Evolutionary conservation across 2,888 invertebrate genomes (phyloP).

Genomic region (Acanthococcus lagerstroemiae): DNA sequence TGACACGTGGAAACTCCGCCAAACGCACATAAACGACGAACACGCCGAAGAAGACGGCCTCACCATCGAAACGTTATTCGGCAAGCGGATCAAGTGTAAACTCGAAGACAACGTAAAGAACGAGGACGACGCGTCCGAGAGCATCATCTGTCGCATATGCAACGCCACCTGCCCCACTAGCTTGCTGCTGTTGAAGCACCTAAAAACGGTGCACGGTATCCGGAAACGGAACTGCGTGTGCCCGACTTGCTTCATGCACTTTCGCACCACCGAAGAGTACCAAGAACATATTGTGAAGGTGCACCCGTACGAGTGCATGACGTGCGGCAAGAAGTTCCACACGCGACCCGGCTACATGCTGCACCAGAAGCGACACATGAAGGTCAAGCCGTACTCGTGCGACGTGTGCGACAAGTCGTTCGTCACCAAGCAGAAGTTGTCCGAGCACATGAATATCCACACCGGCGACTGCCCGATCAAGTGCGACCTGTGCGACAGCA

Average conservation of each 20-base stretch:
- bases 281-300: slow-evolving; percentile 59
- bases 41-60: slow-evolving; percentile 33
- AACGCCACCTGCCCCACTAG: background rate
- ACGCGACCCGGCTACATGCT: slow-evolving; percentile 54
- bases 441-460: slow-evolving; percentile 73
- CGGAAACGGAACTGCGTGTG: slow-evolving; percentile 43
- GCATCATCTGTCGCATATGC: slow-evolving; percentile 12
- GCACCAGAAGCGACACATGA: slow-evolving; percentile 69
- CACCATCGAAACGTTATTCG: slow-evolving; percentile 18
- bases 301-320: slow-evolving; percentile 71
- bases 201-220: slow-evolving; percentile 36
- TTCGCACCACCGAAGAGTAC: slow-evolving; percentile 56
- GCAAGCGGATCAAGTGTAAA: background rate
- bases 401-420: slow-evolving; percentile 72
- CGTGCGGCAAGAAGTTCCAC: slow-evolving; percentile 70
- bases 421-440: slow-evolving; percentile 67
- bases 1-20: slow-evolving; percentile 22
- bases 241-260: slow-evolving; percentile 55
- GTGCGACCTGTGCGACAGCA: slow-evolving; percentile 66
- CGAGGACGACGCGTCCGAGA: background rate
- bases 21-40: slow-evolving; percentile 21
- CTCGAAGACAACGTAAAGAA: background rate
- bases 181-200: slow-evolving; percentile 10
- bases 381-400: slow-evolving; percentile 64
- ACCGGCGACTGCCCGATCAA: slow-evolving; percentile 67